Evolutionary conservation across 1,140 invertebrate species (phyloP).

Genomic region (Drepana arcuata): DNA sequence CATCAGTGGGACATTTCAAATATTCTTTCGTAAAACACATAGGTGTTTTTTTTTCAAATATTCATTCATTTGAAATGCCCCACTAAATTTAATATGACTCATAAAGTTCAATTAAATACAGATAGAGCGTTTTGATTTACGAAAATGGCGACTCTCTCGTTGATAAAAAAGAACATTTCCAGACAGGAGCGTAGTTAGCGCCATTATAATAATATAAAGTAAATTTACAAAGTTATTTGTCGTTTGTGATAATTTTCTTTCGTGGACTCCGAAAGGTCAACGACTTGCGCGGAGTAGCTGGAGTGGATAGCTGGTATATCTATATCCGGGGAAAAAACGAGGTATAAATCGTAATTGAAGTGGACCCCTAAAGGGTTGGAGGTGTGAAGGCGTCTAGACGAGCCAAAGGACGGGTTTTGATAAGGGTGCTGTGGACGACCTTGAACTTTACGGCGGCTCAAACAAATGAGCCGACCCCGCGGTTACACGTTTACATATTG

Average conservation of each 20-base stretch:
- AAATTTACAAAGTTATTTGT: no score
- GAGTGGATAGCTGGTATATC: not conserved
- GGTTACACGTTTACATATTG: slow-evolving; percentile 10
- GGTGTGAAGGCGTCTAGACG: slow-evolving; percentile 66
- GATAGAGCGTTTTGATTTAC: slow-evolving; percentile 11
- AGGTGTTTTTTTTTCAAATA: no score
- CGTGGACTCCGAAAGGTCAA: slow-evolving; percentile 1
- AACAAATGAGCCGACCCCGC: slow-evolving; percentile 48
- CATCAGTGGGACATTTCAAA: no score
- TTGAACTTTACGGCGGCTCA: slow-evolving; percentile 63
- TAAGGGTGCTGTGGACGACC: slow-evolving; percentile 53
- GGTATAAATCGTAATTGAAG: slow-evolving; percentile 43
- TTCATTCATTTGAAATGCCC: no score
- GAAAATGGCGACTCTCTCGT: slow-evolving; percentile 2
- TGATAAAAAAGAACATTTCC: slow-evolving; percentile 6
- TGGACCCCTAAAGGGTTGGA: slow-evolving; percentile 54
- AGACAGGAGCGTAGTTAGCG: not conserved
- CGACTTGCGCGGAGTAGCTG: slow-evolving; percentile 1
- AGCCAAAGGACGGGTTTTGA: slow-evolving; percentile 54
- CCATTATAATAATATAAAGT: no score
- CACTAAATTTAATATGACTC: slow-evolving; percentile 9
- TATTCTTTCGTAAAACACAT: no score
- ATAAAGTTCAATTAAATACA: slow-evolving; percentile 13
- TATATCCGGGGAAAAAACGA: slow-evolving; percentile 12
- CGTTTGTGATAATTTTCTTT: no score